phyloP scores from a whole-genome alignment of 2,888 invertebrate species.

The Hemithea aestivaria region DNA sequence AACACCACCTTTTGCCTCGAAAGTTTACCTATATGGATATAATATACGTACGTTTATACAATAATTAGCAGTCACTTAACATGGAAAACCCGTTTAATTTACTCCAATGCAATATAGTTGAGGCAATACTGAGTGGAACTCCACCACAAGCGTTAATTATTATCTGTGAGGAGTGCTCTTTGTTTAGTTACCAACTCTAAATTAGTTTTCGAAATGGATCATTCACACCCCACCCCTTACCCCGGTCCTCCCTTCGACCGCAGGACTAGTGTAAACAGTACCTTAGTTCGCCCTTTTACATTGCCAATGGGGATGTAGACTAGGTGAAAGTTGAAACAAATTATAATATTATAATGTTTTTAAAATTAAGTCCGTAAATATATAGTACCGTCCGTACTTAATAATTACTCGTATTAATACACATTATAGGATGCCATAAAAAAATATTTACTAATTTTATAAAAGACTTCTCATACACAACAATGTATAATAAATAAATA shows the following conservation, averaged over 20 bases:
- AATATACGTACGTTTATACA: slow-evolving; percentile 7
- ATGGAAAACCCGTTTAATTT: slow-evolving; percentile 31
- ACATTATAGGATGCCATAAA: too few relatives aligned
- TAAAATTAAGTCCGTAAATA: too few relatives aligned
- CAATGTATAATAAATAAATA: too few relatives aligned
- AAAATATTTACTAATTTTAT: too few relatives aligned
- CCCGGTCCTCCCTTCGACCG: slow-evolving; percentile 38
- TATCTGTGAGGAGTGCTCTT: slow-evolving; percentile 78
- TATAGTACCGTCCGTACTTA: too few relatives aligned
- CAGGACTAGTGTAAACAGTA: slow-evolving; percentile 8
- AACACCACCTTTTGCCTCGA: slow-evolving; percentile 11
- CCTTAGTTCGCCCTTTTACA: not conserved
- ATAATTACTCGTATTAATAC: too few relatives aligned
- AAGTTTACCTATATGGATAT: not conserved
- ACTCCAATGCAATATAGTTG: slow-evolving; percentile 65
- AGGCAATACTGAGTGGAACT: slow-evolving; percentile 73
- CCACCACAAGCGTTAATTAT: slow-evolving; percentile 79
- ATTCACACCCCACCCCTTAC: slow-evolving; percentile 69
- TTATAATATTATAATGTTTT: too few relatives aligned
- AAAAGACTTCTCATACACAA: too few relatives aligned
- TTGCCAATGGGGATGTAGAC: not conserved
- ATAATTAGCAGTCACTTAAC: slow-evolving; percentile 17
- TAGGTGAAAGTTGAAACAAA: too few relatives aligned
- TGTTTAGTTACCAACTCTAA: slow-evolving; percentile 80
- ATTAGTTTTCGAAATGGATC: slow-evolving; percentile 80